Conservation (phyloP, 2,797 vertebrate species). For the Limnodromus scolopaceus region DNA sequence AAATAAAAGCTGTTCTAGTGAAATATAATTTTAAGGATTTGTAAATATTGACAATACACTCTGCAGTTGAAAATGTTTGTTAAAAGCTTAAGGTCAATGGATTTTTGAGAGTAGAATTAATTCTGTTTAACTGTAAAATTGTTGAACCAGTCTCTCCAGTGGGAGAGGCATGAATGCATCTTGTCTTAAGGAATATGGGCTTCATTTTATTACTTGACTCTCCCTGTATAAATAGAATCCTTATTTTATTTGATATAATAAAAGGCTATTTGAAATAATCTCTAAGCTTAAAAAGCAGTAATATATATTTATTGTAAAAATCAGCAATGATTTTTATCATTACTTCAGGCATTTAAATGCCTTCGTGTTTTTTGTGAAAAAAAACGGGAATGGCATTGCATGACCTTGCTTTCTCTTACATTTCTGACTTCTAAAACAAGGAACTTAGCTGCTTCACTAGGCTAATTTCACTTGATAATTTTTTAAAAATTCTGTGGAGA, state of each 20-base stretch:
- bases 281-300: constrained; percentile 22
- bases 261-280: constrained; percentile 26
- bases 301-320: constrained; percentile 34
- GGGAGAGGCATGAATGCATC: constrained; percentile 55
- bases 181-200: constrained; percentile 54
- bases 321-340: background rate
- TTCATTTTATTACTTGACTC: constrained; percentile 56
- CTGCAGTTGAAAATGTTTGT: constrained; percentile 85
- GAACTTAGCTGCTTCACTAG: background rate
- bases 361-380: background rate
- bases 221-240: constrained; percentile 54
- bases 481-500: background rate
- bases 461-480: background rate
- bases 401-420: background rate
- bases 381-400: background rate
- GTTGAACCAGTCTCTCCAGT: constrained; percentile 69
- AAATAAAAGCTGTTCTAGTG: constrained; percentile 83
- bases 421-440: constrained; percentile 3
- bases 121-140: constrained; percentile 82
- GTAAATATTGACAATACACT: constrained; percentile 87
- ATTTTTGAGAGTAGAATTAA: constrained; percentile 82
- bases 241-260: constrained; percentile 59
- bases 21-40: constrained; percentile 85
- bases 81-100: constrained; percentile 86
- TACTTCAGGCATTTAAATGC: background rate